These are phyloP conservation scores for Ctenochaetus hawaiiensis DNA, from an alignment of 2,797 vertebrate genomes.

Conservation along the genomic window DNA sequence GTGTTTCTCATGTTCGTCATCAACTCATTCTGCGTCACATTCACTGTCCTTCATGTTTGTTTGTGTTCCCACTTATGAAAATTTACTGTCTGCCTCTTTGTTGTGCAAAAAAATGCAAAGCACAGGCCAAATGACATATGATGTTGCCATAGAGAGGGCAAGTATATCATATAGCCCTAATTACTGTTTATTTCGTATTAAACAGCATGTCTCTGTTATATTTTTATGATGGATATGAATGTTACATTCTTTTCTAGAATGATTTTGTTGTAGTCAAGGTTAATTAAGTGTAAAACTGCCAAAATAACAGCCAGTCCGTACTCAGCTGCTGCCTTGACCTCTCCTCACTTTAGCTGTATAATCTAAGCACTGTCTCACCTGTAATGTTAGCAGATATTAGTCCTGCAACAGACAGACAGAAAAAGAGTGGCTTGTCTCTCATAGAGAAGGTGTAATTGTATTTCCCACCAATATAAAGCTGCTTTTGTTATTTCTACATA, in stretches of 20 bases:
- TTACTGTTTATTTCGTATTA: no score
- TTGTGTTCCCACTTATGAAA: no score
- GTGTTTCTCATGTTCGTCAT: not conserved
- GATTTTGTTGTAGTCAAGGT: no score
- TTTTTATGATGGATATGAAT: no score
- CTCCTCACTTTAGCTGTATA: conserved; percentile 10
- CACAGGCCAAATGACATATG: no score
- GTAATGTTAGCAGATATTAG: conserved; percentile 17
- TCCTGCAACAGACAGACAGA: conserved; percentile 2
- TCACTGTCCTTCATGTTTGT: no score
- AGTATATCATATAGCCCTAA: no score
- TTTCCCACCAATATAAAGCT: conserved; percentile 1
- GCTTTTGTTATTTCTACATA: conserved; percentile 12
- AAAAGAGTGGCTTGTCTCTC: conserved; percentile 9
- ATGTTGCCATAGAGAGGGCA: no score
- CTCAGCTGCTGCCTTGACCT: conserved; percentile 20
- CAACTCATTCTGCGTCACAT: not conserved
- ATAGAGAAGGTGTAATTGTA: not conserved
- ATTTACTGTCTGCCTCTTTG: no score
- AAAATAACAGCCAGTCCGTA: conserved; percentile 3
- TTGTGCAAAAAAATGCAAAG: no score
- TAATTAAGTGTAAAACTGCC: conserved; percentile 15
- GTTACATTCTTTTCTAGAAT: no score
- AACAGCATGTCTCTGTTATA: no score
- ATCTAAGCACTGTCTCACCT: conserved; percentile 14